These are phyloP conservation scores for Anoncus sp. DNA, from an alignment of 2,888 invertebrate species.

Conservation along the genomic window DNA sequence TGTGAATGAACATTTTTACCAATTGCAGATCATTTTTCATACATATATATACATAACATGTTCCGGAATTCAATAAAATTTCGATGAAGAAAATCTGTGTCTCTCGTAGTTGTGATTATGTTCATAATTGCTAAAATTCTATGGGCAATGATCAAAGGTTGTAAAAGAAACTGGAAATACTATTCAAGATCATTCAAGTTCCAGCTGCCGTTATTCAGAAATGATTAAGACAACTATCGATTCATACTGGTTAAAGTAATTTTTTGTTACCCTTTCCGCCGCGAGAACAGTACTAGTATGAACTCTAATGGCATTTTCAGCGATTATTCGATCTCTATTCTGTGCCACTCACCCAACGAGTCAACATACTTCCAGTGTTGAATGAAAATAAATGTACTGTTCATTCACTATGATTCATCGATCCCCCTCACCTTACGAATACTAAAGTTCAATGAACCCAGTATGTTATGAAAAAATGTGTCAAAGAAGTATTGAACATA, in stretches of 20 bases:
- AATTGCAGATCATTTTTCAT: not conserved
- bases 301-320: not conserved
- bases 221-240: not conserved
- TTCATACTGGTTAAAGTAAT: not conserved
- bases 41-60: not conserved
- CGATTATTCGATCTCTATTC: not conserved
- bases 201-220: not conserved
- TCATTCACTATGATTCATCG: constrained; percentile 4
- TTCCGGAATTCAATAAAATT: constrained; percentile 1
- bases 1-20: not conserved
- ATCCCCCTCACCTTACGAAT: not conserved
- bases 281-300: not conserved
- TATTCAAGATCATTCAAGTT: not conserved
- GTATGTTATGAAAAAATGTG: not conserved
- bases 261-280: not conserved
- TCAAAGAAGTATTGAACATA: not conserved
- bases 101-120: not conserved
- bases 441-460: not conserved
- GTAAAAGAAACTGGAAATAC: not conserved
- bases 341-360: not conserved
- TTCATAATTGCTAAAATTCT: not conserved
- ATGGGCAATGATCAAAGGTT: not conserved
- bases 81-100: not conserved
- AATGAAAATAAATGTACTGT: constrained; percentile 5
- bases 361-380: not conserved